phyloP scores from a whole-genome alignment of 1,140 invertebrate genomes.

The Tribolium madens region DNA sequence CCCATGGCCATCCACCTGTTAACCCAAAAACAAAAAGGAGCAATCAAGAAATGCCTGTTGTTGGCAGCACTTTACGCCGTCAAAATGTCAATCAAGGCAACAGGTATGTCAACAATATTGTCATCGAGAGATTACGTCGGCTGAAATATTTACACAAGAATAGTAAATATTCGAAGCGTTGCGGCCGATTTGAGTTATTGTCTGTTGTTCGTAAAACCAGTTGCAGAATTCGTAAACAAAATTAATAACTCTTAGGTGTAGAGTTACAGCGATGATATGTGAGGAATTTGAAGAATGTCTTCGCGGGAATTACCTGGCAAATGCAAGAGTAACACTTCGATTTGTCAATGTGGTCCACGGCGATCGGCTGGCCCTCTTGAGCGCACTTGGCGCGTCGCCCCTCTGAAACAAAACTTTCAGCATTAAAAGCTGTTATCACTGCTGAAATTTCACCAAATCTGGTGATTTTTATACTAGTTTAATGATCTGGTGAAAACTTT shows the following conservation, averaged over 20 bases:
- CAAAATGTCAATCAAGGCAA: conserved; percentile 42
- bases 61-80: conserved; percentile 30
- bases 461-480: too few species aligned
- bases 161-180: conserved; percentile 23
- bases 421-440: not conserved
- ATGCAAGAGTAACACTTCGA: conserved; percentile 65
- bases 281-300: conserved; percentile 50
- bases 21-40: conserved; percentile 46
- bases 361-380: conserved; percentile 64
- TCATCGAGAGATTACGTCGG: conserved; percentile 37
- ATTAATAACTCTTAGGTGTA: conserved; percentile 59
- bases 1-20: conserved; percentile 42
- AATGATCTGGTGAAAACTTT: too few species aligned
- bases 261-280: conserved; percentile 56
- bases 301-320: conserved; percentile 64
- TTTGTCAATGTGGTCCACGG: conserved; percentile 63
- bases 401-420: conserved; percentile 54
- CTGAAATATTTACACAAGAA: conserved; percentile 23
- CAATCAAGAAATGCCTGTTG: conserved; percentile 17
- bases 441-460: too few species aligned
- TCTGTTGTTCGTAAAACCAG: conserved; percentile 56
- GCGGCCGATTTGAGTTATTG: conserved; percentile 5
- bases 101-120: conserved; percentile 45
- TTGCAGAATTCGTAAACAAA: conserved; percentile 59
- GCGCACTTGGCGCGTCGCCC: conserved; percentile 62